phyloP scores from a whole-genome alignment of 2,888 invertebrate species.

The Poecilus cupreus region DNA sequence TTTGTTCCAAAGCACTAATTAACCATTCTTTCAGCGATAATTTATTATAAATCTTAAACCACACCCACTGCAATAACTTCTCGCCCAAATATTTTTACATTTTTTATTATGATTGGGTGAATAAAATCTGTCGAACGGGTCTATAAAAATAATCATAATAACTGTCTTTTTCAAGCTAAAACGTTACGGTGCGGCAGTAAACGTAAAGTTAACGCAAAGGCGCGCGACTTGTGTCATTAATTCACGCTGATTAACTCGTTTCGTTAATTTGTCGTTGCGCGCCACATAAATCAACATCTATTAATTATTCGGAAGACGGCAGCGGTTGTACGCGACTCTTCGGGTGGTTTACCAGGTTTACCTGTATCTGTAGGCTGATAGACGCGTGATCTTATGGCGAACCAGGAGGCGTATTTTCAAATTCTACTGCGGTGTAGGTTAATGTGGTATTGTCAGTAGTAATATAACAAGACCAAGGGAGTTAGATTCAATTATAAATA shows the following conservation, averaged over 20 bases:
- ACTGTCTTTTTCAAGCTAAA: slow-evolving; percentile 40
- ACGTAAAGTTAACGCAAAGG: slow-evolving; percentile 2
- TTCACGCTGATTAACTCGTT: slow-evolving; percentile 56
- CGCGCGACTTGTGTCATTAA: slow-evolving; percentile 48
- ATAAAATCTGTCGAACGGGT: slow-evolving; percentile 24
- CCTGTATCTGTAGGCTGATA: not conserved
- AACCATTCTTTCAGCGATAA: not conserved
- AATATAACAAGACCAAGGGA: too few relatives aligned
- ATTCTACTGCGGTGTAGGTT: not conserved
- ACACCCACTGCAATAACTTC: slow-evolving; percentile 4
- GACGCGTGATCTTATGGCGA: not conserved
- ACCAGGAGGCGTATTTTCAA: not conserved
- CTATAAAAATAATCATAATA: slow-evolving; percentile 52
- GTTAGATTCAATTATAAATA: too few relatives aligned
- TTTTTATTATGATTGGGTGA: slow-evolving; percentile 47
- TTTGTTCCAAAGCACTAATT: not conserved
- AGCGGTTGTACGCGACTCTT: slow-evolving; percentile 12
- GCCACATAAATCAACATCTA: slow-evolving; percentile 49
- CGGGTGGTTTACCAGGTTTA: slow-evolving; percentile 36
- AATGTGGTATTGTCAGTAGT: too few relatives aligned
- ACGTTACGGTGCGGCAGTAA: slow-evolving; percentile 39
- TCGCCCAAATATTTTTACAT: slow-evolving; percentile 2
- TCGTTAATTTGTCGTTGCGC: slow-evolving; percentile 54
- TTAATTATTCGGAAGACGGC: slow-evolving; percentile 48
- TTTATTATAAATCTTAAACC: not conserved